These are phyloP conservation scores for Gephyroberyx darwinii DNA, from an alignment of 2,797 vertebrate genomes.

Conservation along the genomic window DNA sequence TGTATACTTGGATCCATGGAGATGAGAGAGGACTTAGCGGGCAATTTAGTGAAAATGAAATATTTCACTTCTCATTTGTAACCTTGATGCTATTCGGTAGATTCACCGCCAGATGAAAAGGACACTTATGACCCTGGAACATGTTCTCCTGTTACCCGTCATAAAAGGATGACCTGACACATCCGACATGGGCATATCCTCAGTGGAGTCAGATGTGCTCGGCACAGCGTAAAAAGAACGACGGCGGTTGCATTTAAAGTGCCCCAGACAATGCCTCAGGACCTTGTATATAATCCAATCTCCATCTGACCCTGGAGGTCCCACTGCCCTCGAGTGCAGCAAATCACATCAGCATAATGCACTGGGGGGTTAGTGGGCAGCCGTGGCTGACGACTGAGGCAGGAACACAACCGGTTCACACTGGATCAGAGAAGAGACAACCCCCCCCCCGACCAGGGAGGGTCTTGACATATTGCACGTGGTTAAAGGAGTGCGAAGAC, in stretches of 20 bases:
- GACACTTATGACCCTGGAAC: slow-evolving; percentile 37
- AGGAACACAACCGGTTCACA: slow-evolving; percentile 32
- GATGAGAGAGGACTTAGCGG: no score
- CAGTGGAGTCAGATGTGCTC: slow-evolving; percentile 23
- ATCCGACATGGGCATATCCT: slow-evolving; percentile 34
- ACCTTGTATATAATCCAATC: slow-evolving; percentile 55
- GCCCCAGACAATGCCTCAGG: slow-evolving; percentile 32
- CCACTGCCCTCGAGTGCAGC: slow-evolving; percentile 33
- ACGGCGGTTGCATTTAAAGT: slow-evolving; percentile 29
- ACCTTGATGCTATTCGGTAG: neutral
- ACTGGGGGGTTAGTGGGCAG: slow-evolving; percentile 15
- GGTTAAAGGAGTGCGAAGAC: slow-evolving; percentile 54
- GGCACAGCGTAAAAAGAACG: slow-evolving; percentile 13
- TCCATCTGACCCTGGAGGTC: slow-evolving; percentile 55
- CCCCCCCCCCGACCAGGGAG: slow-evolving; percentile 3
- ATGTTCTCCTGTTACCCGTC: slow-evolving; percentile 30
- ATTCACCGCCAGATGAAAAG: slow-evolving; percentile 2
- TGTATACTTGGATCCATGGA: no score
- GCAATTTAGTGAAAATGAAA: no score
- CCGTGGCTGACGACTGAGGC: slow-evolving; percentile 23
- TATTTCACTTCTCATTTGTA: no score
- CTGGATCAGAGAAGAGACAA: slow-evolving; percentile 51
- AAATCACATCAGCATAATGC: slow-evolving; percentile 62
- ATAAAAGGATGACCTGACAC: slow-evolving; percentile 11
- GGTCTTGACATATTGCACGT: slow-evolving; percentile 37